Evolutionary conservation across 92 coral and sea anemone genomes (phyloP).

Genomic region (Epizoanthus ramosus): DNA sequence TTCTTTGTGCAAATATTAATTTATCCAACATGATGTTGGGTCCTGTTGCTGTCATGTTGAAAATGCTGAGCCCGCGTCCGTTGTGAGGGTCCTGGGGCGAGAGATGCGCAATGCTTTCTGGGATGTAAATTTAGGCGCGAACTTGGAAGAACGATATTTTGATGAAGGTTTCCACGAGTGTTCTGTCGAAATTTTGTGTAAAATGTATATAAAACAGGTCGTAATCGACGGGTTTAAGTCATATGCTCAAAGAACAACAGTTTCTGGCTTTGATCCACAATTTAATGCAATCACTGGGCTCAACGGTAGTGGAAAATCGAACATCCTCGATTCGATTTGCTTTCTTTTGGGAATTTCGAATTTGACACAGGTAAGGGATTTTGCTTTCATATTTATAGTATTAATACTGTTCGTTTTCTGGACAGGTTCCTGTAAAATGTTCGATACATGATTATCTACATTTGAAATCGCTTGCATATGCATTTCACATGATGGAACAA

Average conservation of each 20-base stretch:
- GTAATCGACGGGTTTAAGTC: conserved; percentile 97
- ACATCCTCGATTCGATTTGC: conserved; percentile 97
- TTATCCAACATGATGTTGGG: too few relatives aligned
- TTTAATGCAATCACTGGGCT: conserved; percentile 98
- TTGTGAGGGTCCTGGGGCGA: background rate
- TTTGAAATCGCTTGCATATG: too few relatives aligned
- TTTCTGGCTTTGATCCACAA: conserved; percentile 94
- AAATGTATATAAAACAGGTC: conserved; percentile 95
- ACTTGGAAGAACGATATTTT: conserved; percentile 53
- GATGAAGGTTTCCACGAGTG: background rate
- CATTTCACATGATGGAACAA: background rate
- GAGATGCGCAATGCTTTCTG: conserved; percentile 38
- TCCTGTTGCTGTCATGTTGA: too few relatives aligned
- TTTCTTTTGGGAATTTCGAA: conserved; percentile 97
- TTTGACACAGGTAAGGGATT: conserved; percentile 83
- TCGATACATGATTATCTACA: too few relatives aligned
- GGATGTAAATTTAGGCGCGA: conserved; percentile 71
- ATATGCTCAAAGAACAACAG: conserved; percentile 91
- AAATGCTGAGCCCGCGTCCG: background rate
- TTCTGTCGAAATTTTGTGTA: background rate
- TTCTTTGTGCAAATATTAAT: too few relatives aligned
- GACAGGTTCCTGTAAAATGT: background rate
- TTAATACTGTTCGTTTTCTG: background rate
- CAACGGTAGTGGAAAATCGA: conserved; percentile 98
- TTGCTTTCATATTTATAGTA: background rate